Evolutionary conservation across 2,113 vertebrate genomes (phyloP).

Genomic region (Clupea harengus): DNA sequence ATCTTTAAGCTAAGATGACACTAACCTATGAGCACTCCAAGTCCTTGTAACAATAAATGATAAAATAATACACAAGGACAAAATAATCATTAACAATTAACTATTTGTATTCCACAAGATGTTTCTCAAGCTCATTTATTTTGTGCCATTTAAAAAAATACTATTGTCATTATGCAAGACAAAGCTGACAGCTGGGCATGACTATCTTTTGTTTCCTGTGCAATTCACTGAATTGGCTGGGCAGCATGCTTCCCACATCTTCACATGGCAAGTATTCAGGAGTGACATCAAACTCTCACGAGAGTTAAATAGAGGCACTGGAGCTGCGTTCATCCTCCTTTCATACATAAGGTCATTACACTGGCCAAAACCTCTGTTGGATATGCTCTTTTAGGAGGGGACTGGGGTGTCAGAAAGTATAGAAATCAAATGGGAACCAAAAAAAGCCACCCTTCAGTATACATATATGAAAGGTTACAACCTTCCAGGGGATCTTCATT

Average conservation of each 20-base stretch:
- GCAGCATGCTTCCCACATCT: slow-evolving; percentile 28
- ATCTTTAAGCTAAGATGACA: not conserved
- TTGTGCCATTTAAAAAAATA: slow-evolving; percentile 27
- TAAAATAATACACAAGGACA: not conserved
- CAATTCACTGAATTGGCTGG: slow-evolving; percentile 33
- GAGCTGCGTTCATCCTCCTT: slow-evolving; percentile 12
- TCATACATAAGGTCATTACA: not conserved
- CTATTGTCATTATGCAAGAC: slow-evolving; percentile 10
- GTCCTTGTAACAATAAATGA: slow-evolving; percentile 4
- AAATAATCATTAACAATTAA: not conserved
- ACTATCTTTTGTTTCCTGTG: slow-evolving; percentile 26
- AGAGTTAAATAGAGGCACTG: slow-evolving; percentile 40
- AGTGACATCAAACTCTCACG: slow-evolving; percentile 23
- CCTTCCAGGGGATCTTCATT: not conserved
- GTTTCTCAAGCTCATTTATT: slow-evolving; percentile 18
- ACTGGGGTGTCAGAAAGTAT: not conserved
- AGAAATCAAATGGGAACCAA: not conserved
- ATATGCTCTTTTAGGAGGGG: not conserved
- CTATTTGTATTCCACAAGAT: not conserved
- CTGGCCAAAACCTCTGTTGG: not conserved
- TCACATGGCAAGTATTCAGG: slow-evolving; percentile 22
- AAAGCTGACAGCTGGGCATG: slow-evolving; percentile 16
- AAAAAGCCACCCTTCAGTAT: not conserved
- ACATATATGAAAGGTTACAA: not conserved
- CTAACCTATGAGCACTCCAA: not conserved